Base-by-base conservation (phyloP, 2,888 invertebrate genomes). In the Dicranocentrus wangi region DNA sequence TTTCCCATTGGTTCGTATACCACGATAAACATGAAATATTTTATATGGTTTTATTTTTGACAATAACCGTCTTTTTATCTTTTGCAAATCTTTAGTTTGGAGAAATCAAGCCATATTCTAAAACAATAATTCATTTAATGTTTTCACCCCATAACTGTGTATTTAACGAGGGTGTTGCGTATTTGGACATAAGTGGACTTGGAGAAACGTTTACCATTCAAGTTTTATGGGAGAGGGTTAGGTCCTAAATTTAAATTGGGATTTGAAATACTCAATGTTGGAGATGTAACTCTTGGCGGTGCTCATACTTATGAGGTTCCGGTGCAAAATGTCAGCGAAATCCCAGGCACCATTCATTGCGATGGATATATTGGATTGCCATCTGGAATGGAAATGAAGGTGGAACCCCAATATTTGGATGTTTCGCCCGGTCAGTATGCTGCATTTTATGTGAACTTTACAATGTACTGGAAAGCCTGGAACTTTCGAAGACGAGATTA, bases 211-310 rank as follows among this genome's bases (percentile, higher is more conserved):
- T 25, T 82, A 10, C 75, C 80, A 23, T 69, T 86, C 10, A 10
- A 15, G 15, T 39, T 86, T 19, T 23, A 19, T n/a, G 86, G 85
- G 10, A 65, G 71, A 23, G 84, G 85, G 0, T 19, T 85, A 5
- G 85, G 83, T n/a, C 85, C 86, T 17, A 82, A 83, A 55, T 85
- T 86, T 61, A 71, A 69, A 15, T 73, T 85, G 47, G 83, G 75
- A 0, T 86, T 84, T 71, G 83, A 86, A 58, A 70, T 73, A 1
- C 60, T 85, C 1, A 43, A 82, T 15, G 63, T 84, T 21, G 83
- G 83, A 7, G 61, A 60, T 15, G 72, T 85, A 1, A 77, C 70
- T 39, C 43, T 82, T 7, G 85, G 85, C 15, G 83, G 83, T 55
- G 23, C 51, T 7, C 82, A 85, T 28, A 65, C 65, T 39, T 85